Base-by-base conservation (phyloP, 1,140 invertebrate genomes). In the Heliothis subflexa region DNA sequence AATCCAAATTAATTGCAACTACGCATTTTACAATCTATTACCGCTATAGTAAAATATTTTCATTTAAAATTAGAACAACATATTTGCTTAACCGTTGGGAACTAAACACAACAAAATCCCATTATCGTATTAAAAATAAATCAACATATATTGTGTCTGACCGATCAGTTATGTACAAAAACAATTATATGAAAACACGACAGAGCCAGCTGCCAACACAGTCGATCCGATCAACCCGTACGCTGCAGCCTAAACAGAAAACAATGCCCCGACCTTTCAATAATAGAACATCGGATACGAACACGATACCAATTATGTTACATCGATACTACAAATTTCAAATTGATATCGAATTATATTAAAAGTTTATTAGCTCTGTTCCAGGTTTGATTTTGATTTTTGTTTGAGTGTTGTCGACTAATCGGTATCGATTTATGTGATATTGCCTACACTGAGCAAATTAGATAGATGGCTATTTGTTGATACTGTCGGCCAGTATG, bases 271-370 rank as follows among this genome's bases (percentile, higher is more conserved):
- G 68, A 71, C 68, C 68, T 71, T 71, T 71, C 50, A 71, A 71
- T 55, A 71, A 71, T 54, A 71, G 55, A 47, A 57, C 55, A 61
- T 61, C 13, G 54, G 40, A 57, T 74, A 21, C 13, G 18, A 74
- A 74, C 71, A 57, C 71, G 55, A 74, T 74, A 74, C 54, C 71
- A 74, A 74, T 74, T 59, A 59, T 16, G 40, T 66, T 61, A 74
- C 45, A 14, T 70, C 47, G 55, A 59, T 74, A 61, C 55, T 61
- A 45, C 18, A 74, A 61, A 75, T 54, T 75, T 75, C 73, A 62
- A 75, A 75, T 75, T 64, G 59, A 54, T 75, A 75, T 62, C 45
- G 59, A 75, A 75, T 75, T 50, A 75, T 75, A 75, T 50, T 75
- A 62, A 75, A 62, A 62, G 47, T 64, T 75, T 75, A 75, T 62